phyloP scores from a whole-genome alignment of 2,113 vertebrate genomes.

The Mesembrinibis cayennensis region DNA sequence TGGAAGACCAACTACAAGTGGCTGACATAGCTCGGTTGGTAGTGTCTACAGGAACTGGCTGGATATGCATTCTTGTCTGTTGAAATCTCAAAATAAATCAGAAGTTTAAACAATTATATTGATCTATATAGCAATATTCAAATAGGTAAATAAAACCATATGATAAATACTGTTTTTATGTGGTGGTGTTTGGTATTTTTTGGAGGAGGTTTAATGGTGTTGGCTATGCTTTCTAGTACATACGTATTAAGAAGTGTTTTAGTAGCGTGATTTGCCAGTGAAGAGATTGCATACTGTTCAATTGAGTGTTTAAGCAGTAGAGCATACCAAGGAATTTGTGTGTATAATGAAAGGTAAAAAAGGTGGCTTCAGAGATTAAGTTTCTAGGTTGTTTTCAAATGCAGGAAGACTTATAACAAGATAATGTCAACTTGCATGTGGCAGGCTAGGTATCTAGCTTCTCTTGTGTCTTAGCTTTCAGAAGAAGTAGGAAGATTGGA shows the following conservation, averaged over 20 bases:
- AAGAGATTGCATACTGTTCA: not conserved
- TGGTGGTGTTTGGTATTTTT: not conserved
- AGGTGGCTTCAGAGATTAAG: not conserved
- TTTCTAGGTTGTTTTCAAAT: not conserved
- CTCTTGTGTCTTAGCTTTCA: not conserved
- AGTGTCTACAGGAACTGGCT: too few species aligned
- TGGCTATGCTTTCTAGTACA: not conserved
- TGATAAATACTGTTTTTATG: not conserved
- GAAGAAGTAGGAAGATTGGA: not conserved
- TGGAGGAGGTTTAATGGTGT: not conserved
- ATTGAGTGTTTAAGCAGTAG: not conserved
- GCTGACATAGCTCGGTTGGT: not conserved
- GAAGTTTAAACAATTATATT: not conserved
- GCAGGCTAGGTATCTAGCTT: not conserved
- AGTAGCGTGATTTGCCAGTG: not conserved
- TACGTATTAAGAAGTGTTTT: not conserved
- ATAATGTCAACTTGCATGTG: not conserved
- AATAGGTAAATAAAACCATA: not conserved
- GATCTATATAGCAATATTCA: not conserved
- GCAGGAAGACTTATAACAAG: not conserved
- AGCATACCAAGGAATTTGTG: not conserved
- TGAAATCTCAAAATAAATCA: not conserved
- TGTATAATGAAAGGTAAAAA: not conserved
- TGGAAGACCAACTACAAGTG: not conserved
- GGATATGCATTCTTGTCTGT: not conserved